Evolutionary conservation across 2,888 invertebrate genomes (phyloP), one percentile per base, ranked within the genome.

Genomic region (Mystacides longicornis): DNA sequence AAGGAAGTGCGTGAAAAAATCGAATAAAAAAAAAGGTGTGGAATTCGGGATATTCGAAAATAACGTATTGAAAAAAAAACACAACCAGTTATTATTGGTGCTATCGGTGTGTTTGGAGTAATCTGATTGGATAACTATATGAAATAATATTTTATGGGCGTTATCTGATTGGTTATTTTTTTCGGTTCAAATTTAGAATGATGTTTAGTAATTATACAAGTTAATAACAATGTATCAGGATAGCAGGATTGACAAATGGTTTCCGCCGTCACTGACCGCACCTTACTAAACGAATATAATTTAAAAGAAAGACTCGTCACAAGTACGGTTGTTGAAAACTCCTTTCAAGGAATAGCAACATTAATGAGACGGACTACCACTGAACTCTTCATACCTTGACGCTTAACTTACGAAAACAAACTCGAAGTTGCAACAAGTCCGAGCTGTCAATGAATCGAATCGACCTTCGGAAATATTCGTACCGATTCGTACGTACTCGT

Each of bases 261-360:
- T 60, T 60, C 60, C 60, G 60, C 60, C 57, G 55, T 56, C 60
- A 55, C 54, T 58, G 57, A 56, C 60, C 60, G 31, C 54, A 58
- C 43, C 55, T 46, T 27, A 60, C 56, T 55, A 53, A n/a, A n/a
- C n/a, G 58, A 58, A 58, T 58, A 58, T 54, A 60, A 58, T 57
- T 55, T 50, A 57, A 57, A 60, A 55, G 55, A 57, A 50, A 54
- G 43, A 37, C 42, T 45, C 54, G 56, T 37, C 60, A 57, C 53
- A 47, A 23, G 56, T 54, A 55, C 18, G 43, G 50, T 49, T 27
- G 20, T 18, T 20, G 33, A 49, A 56, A 48, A 31, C 31, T 31
- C 9, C 31, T n/a, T n/a, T n/a, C n/a, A n/a, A n/a, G n/a, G n/a
- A n/a, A n/a, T n/a, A n/a, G n/a, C n/a, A n/a, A n/a, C n/a, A n/a